Conservation (phyloP, 2,888 invertebrate species). For the Campoplex nolae region DNA sequence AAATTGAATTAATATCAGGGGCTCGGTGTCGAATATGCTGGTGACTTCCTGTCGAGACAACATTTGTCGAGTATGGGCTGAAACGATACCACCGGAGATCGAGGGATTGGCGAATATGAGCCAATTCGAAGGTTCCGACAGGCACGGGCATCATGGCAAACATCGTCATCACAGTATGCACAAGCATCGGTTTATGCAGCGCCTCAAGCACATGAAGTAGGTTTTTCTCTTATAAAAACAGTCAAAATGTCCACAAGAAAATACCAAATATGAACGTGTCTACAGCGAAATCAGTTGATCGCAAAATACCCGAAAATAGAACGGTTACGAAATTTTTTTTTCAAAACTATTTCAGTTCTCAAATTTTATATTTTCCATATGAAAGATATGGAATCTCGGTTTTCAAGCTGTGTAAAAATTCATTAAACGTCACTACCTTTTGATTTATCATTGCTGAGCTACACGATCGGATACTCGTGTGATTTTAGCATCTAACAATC, state of each 20-base stretch:
- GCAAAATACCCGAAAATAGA: no score
- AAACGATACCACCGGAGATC: conserved; percentile 96
- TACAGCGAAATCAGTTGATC: no score
- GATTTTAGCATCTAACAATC: background rate
- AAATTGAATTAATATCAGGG: conserved; percentile 86
- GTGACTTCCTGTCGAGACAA: conserved; percentile 99
- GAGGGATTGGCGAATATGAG: conserved; percentile 93
- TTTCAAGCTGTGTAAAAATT: no score
- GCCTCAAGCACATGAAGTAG: conserved; percentile 98
- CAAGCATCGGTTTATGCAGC: conserved; percentile 98
- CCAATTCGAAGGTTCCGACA: conserved; percentile 87
- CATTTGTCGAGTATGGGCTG: conserved; percentile 99
- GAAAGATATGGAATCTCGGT: no score
- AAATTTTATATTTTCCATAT: no score
- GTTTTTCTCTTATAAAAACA: background rate
- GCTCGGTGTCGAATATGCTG: conserved; percentile 98
- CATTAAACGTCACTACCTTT: no score
- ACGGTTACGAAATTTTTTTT: no score
- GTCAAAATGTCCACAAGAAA: no score
- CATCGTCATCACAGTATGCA: conserved; percentile 95
- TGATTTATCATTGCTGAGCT: no score
- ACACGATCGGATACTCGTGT: no score
- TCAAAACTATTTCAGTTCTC: no score
- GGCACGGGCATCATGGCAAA: conserved; percentile 89
- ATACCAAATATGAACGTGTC: no score